Conservation (phyloP, 2,113 vertebrate species). For the Rhombomys opimus region DNA sequence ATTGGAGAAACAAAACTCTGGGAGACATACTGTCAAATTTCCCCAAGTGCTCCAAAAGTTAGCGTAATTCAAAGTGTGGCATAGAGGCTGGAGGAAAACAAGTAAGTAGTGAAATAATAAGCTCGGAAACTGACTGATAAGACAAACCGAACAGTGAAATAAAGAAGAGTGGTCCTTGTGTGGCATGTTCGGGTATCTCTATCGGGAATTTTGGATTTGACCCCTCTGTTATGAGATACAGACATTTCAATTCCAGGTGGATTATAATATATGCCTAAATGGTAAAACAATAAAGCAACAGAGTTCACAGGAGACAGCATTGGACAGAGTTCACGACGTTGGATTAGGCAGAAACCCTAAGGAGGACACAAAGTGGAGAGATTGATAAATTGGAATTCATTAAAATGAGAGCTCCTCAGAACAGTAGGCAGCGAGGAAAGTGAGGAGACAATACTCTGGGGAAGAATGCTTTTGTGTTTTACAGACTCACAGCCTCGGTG, state of each 20-base stretch:
- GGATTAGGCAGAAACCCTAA: background rate
- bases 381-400: background rate
- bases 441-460: background rate
- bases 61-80: background rate
- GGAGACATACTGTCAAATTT: background rate
- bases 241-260: background rate
- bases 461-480: background rate
- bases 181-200: background rate
- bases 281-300: background rate
- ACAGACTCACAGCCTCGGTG: background rate
- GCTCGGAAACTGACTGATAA: background rate
- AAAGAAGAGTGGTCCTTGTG: background rate
- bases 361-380: conserved; percentile 5
- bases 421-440: background rate
- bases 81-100: background rate
- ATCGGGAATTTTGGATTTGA: background rate
- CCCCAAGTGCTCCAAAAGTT: background rate
- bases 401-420: conserved; percentile 11
- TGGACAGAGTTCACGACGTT: background rate
- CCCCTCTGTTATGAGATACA: background rate
- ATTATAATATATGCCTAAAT: background rate
- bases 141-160: background rate
- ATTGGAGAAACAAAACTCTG: background rate
- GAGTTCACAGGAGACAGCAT: background rate
- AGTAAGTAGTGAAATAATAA: background rate